Evolutionary conservation across 2,797 vertebrate species (phyloP).

Genomic region (Clarias fuscus): DNA sequence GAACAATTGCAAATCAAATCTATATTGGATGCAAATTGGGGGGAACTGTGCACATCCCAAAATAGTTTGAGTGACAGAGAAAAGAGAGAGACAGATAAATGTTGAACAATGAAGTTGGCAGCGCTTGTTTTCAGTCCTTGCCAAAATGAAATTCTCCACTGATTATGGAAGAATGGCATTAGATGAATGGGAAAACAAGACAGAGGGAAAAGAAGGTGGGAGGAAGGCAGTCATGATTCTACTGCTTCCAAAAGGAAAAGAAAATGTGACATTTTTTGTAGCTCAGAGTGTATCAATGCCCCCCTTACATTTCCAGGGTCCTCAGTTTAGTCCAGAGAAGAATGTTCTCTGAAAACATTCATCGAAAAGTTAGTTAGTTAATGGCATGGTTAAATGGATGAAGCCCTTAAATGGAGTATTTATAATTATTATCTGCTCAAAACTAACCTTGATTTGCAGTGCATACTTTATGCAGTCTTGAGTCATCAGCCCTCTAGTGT

Average conservation of each 20-base stretch:
- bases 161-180: conserved; percentile 2
- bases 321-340: neutral
- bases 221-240: neutral
- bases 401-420: neutral
- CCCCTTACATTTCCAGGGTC: neutral
- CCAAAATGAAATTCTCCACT: conserved; percentile 51
- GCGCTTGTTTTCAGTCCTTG: conserved; percentile 64
- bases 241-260: neutral
- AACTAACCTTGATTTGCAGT: neutral
- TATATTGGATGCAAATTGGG: conserved; percentile 54
- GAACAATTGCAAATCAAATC: conserved; percentile 65
- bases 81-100: conserved; percentile 41
- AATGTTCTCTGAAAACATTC: neutral
- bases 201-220: neutral
- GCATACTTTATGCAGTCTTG: neutral
- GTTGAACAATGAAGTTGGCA: conserved; percentile 4
- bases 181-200: neutral
- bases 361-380: neutral
- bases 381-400: neutral
- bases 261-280: neutral
- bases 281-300: neutral
- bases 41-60: conserved; percentile 52
- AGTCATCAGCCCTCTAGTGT: neutral
- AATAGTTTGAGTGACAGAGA: conserved; percentile 16
- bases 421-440: neutral